phyloP scores from a whole-genome alignment of 2,113 vertebrate genomes.

The Vulpes lagopus region DNA sequence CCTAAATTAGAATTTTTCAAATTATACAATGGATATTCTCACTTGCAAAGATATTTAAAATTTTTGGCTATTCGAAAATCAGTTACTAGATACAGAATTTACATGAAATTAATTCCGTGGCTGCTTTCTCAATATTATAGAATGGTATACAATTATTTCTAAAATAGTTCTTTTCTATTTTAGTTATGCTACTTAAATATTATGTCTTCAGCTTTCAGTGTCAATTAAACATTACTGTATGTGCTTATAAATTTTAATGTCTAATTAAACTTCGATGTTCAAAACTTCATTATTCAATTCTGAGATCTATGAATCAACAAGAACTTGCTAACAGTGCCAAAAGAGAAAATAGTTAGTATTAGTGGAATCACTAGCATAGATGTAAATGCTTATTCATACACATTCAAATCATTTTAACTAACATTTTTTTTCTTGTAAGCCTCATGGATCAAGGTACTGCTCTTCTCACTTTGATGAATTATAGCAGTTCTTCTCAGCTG shows the following conservation, averaged over 20 bases:
- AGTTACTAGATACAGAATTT: constrained; percentile 48
- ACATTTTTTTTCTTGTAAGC: background rate
- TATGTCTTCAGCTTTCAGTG: constrained; percentile 48
- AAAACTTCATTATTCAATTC: constrained; percentile 59
- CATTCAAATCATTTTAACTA: background rate
- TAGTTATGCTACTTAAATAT: constrained; percentile 62
- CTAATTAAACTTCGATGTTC: constrained; percentile 61
- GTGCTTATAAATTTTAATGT: constrained; percentile 53
- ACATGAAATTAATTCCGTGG: constrained; percentile 57
- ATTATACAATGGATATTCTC: constrained; percentile 54
- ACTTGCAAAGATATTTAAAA: constrained; percentile 59
- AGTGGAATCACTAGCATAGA: background rate
- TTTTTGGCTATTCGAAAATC: constrained; percentile 30
- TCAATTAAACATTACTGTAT: constrained; percentile 58
- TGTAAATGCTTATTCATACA: background rate
- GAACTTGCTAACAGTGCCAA: constrained; percentile 42
- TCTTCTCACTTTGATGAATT: background rate
- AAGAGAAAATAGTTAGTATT: background rate
- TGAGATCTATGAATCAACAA: constrained; percentile 61
- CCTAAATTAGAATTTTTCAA: constrained; percentile 42
- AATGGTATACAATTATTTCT: constrained; percentile 43
- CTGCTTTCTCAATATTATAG: constrained; percentile 42
- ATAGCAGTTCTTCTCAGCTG: background rate
- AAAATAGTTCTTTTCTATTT: constrained; percentile 60
- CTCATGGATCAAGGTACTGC: background rate